Evolutionary conservation across 2,888 invertebrate species (phyloP).

Genomic region (Cryptophagus acutangulus): DNA sequence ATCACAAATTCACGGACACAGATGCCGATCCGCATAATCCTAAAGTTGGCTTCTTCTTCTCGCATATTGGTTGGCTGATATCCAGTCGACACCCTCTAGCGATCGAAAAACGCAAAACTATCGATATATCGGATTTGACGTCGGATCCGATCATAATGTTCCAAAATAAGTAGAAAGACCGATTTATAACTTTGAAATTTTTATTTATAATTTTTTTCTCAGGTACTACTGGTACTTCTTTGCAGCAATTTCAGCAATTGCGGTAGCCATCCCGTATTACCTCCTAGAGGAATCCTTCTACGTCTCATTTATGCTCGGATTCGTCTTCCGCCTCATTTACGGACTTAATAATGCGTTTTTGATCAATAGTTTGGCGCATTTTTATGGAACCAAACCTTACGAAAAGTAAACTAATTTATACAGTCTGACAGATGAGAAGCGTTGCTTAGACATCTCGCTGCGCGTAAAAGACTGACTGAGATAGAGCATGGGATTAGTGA

Average conservation of each 20-base stretch:
- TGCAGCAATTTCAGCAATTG: too few relatives aligned
- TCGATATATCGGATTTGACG: conserved; percentile 73
- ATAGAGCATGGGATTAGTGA: too few relatives aligned
- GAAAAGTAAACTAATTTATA: conserved; percentile 61
- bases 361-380: conserved; percentile 77
- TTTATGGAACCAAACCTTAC: conserved; percentile 73
- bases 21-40: conserved; percentile 79
- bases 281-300: neutral
- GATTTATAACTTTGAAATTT: too few relatives aligned
- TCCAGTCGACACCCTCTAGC: conserved; percentile 73
- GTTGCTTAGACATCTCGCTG: too few relatives aligned
- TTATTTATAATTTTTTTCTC: too few relatives aligned
- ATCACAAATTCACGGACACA: conserved; percentile 72
- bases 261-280: neutral
- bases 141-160: conserved; percentile 68
- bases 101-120: conserved; percentile 57
- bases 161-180: conserved; percentile 66
- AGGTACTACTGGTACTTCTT: too few relatives aligned
- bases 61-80: conserved; percentile 84
- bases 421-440: too few relatives aligned
- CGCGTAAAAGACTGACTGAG: too few relatives aligned
- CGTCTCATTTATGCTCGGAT: conserved; percentile 45
- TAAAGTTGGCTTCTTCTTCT: conserved; percentile 78
- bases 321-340: conserved; percentile 58
- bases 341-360: conserved; percentile 72